These are phyloP conservation scores for Anolis apletophallus DNA, from an alignment of 2,797 vertebrate species.

Conservation along the genomic window DNA sequence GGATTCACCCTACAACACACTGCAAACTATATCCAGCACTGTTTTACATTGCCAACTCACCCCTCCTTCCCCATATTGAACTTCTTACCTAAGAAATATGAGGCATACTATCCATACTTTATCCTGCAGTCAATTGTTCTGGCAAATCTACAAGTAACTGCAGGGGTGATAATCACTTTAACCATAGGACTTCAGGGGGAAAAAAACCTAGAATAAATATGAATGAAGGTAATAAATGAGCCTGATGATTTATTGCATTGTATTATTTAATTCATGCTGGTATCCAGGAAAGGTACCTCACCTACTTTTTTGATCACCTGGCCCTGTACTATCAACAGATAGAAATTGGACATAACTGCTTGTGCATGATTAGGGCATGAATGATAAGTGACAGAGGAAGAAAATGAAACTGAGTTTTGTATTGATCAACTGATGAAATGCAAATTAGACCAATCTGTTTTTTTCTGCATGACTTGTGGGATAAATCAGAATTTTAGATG, in stretches of 20 bases:
- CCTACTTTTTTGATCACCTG: not conserved
- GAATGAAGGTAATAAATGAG: not conserved
- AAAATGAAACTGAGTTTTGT: constrained; percentile 16
- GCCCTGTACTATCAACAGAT: not conserved
- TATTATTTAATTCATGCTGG: not conserved
- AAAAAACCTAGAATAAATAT: not conserved
- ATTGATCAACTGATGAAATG: constrained; percentile 26
- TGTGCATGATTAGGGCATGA: constrained; percentile 7
- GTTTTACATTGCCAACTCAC: not conserved
- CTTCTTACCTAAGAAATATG: not conserved
- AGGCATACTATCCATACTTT: not conserved
- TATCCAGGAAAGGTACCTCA: not conserved
- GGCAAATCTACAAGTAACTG: not conserved
- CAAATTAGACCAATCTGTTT: constrained; percentile 19
- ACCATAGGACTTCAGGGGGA: not conserved
- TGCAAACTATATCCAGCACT: not conserved
- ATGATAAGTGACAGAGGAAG: constrained; percentile 20
- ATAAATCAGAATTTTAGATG: constrained; percentile 22
- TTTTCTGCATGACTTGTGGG: constrained; percentile 11
- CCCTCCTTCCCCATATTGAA: not conserved
- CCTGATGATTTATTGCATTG: not conserved
- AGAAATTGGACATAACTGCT: not conserved
- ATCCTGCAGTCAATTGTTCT: not conserved
- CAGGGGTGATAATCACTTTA: not conserved
- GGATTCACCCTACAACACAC: not conserved